A percentile compares a stretch with the other conserved stretches of the same genome.
phyloP scores from a whole-genome alignment of 2,797 vertebrate species.

The Galagoides demidoff region DNA sequence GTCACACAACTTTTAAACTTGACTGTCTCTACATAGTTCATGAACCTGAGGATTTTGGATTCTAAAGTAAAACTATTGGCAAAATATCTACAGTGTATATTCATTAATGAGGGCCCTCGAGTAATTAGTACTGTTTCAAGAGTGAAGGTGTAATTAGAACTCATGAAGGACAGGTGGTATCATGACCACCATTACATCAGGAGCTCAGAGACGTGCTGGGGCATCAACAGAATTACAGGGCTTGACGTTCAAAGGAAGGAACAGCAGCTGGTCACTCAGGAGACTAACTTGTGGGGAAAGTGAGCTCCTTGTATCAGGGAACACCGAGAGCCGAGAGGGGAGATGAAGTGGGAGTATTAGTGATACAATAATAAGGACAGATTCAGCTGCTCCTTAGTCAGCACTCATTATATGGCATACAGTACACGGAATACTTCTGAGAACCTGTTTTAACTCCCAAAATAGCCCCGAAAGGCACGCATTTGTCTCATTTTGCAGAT shows the following conservation, averaged over 20 bases:
- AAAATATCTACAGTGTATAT: background rate
- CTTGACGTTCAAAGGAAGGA: background rate
- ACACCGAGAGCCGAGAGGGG: background rate
- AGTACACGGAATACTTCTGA: background rate
- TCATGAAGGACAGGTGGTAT: background rate
- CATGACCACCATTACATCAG: background rate
- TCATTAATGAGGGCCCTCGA: background rate
- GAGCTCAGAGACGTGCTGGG: background rate
- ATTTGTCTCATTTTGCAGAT: background rate
- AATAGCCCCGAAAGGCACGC: background rate
- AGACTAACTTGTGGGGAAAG: background rate
- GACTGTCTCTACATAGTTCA: background rate
- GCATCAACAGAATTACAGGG: background rate
- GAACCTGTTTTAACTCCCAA: constrained; percentile 1
- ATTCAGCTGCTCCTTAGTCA: background rate
- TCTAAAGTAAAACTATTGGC: background rate
- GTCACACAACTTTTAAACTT: background rate
- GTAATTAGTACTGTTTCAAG: background rate
- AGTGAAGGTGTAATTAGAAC: background rate
- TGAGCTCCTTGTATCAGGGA: background rate
- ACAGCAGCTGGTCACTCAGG: background rate
- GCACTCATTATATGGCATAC: background rate
- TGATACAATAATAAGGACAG: background rate
- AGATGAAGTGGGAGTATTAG: background rate
- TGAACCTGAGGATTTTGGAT: background rate